These are phyloP conservation scores for Accipiter fasciatus DNA, from an alignment of 2,797 vertebrate species.

Conservation along the genomic window DNA sequence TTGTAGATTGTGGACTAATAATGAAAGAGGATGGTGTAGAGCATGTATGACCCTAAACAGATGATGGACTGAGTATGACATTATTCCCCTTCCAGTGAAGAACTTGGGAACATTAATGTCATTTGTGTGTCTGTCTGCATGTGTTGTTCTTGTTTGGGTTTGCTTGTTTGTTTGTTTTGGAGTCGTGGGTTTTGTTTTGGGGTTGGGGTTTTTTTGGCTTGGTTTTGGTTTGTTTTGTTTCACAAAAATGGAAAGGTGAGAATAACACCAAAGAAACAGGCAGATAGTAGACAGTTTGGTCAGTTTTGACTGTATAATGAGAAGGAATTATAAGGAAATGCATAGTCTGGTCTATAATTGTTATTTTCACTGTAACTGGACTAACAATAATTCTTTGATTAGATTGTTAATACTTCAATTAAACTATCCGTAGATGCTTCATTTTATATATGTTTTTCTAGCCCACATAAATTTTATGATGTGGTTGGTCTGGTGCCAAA, in stretches of 20 bases:
- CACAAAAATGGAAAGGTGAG: not conserved
- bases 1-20: not conserved
- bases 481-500: not conserved
- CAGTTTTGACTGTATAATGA: not conserved
- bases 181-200: not conserved
- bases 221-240: not conserved
- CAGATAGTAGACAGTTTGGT: not conserved
- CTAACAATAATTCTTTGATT: not conserved
- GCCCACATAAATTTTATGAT: not conserved
- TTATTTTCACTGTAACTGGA: not conserved
- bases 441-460: not conserved
- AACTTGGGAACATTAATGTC: not conserved
- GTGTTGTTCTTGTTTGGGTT: not conserved
- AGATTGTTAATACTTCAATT: not conserved
- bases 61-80: not conserved
- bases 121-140: not conserved
- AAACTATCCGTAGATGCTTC: not conserved
- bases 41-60: not conserved
- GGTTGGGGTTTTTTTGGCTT: not conserved
- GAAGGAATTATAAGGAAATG: not conserved
- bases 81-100: not conserved
- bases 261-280: not conserved
- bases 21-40: not conserved
- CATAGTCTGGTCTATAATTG: not conserved
- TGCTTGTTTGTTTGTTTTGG: not conserved